These are phyloP conservation scores for Chesias legatella DNA, from an alignment of 2,888 invertebrate genomes.

Conservation along the genomic window DNA sequence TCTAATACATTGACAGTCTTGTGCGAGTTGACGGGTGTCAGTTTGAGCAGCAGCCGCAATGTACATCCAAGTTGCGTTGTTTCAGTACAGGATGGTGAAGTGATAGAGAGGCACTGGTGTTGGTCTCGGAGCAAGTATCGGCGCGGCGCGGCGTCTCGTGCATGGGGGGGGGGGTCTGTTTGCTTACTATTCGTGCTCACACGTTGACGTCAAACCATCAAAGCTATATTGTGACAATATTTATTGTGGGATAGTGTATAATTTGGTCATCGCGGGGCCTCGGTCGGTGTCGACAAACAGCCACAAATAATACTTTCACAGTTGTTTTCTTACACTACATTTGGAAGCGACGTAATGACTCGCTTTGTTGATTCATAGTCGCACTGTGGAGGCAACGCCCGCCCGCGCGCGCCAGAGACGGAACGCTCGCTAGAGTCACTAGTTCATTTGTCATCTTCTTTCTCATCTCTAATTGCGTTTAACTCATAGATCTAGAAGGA, in stretches of 20 bases:
- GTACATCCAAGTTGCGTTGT: background rate
- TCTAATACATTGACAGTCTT: slow-evolving; percentile 6
- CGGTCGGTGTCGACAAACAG: background rate
- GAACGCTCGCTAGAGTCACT: too few species aligned
- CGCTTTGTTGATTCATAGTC: too few species aligned
- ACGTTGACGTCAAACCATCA: slow-evolving; percentile 28
- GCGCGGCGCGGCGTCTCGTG: too few species aligned
- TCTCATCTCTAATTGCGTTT: too few species aligned
- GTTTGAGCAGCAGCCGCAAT: slow-evolving; percentile 3
- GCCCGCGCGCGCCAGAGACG: too few species aligned
- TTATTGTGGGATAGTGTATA: slow-evolving; percentile 33
- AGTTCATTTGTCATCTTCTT: too few species aligned
- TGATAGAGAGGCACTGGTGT: slow-evolving; percentile 28
- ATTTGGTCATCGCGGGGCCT: slow-evolving; percentile 18
- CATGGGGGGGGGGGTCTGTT: slow-evolving; percentile 53
- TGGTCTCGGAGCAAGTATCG: slow-evolving; percentile 36
- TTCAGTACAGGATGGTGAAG: background rate
- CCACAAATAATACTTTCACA: slow-evolving; percentile 8
- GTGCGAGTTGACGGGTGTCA: background rate
- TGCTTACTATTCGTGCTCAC: slow-evolving; percentile 26
- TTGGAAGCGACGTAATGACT: too few species aligned
- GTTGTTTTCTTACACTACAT: slow-evolving; percentile 4
- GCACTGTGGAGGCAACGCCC: too few species aligned
- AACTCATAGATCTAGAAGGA: too few species aligned
- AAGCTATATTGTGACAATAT: slow-evolving; percentile 40